phyloP scores from a whole-genome alignment of 2,797 vertebrate species.

The Channa striata region DNA sequence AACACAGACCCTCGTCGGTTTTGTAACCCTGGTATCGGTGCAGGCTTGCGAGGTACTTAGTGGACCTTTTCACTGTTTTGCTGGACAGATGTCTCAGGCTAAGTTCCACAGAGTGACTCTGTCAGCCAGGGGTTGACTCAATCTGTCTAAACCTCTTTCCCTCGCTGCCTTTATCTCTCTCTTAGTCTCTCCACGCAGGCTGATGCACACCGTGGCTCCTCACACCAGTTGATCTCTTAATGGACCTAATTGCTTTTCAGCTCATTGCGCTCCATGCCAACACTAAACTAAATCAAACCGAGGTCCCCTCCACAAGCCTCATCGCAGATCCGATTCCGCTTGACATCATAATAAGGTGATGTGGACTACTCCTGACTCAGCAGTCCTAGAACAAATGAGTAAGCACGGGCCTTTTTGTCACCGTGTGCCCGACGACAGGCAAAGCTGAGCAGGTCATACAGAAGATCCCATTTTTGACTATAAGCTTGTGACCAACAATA shows the following conservation, averaged over 20 bases:
- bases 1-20: background rate
- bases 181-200: constrained; percentile 30
- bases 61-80: constrained; percentile 13
- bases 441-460: constrained; percentile 25
- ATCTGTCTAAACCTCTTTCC: constrained; percentile 53
- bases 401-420: constrained; percentile 26
- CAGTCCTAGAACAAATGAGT: constrained; percentile 56
- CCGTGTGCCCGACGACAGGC: constrained; percentile 31
- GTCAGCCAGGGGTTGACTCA: constrained; percentile 61
- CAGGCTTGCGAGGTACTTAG: constrained; percentile 3
- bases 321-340: constrained; percentile 47
- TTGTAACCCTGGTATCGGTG: constrained; percentile 2
- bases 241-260: constrained; percentile 78
- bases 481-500: constrained; percentile 13
- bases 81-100: constrained; percentile 48
- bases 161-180: constrained; percentile 44
- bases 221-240: constrained; percentile 73
- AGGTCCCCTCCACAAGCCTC: constrained; percentile 49
- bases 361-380: constrained; percentile 70
- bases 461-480: constrained; percentile 38
- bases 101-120: constrained; percentile 47
- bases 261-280: constrained; percentile 72
- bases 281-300: constrained; percentile 72
- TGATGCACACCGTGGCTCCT: constrained; percentile 52
- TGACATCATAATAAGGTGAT: constrained; percentile 71